A percentile compares a stretch with the other conserved stretches of the same genome.
Conservation (phyloP, 1,140 invertebrate genomes). For the Trachymyrmex cornetzi region DNA sequence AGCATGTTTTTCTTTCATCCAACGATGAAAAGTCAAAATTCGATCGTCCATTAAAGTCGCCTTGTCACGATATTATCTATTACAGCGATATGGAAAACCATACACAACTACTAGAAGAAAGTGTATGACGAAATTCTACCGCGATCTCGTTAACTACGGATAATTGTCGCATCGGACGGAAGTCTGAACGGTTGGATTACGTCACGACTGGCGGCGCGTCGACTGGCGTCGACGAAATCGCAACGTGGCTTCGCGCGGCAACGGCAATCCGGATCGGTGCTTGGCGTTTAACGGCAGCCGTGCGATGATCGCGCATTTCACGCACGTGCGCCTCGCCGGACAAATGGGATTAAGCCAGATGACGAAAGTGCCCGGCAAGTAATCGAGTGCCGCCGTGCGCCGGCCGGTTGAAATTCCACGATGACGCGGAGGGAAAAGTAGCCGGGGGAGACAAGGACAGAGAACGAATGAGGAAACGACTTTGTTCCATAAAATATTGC, state of each 20-base stretch:
- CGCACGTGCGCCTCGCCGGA: conserved; percentile 68
- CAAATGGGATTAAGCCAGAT: conserved; percentile 73
- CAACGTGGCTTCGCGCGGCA: conserved; percentile 26
- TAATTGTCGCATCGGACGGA: conserved; percentile 11
- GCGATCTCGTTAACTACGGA: conserved; percentile 18
- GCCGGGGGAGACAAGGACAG: background rate
- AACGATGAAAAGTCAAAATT: background rate
- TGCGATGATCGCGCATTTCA: conserved; percentile 70
- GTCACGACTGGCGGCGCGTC: background rate
- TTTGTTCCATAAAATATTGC: conserved; percentile 14
- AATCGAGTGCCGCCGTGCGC: conserved; percentile 65
- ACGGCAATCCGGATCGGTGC: conserved; percentile 4
- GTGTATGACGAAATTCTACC: background rate
- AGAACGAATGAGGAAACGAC: background rate
- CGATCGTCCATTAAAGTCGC: background rate
- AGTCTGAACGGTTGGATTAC: conserved; percentile 18
- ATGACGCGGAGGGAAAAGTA: conserved; percentile 73
- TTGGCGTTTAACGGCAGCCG: conserved; percentile 26
- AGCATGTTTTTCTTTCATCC: background rate
- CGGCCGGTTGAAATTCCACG: conserved; percentile 74
- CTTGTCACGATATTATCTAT: background rate
- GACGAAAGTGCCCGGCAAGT: conserved; percentile 70
- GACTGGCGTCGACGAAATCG: conserved; percentile 1
- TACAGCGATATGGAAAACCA: background rate
- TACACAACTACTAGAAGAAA: background rate